A percentile compares a stretch with the other conserved stretches of the same genome.
Evolutionary conservation across 2,113 vertebrate genomes (phyloP).

Genomic region (Cacatua alba): DNA sequence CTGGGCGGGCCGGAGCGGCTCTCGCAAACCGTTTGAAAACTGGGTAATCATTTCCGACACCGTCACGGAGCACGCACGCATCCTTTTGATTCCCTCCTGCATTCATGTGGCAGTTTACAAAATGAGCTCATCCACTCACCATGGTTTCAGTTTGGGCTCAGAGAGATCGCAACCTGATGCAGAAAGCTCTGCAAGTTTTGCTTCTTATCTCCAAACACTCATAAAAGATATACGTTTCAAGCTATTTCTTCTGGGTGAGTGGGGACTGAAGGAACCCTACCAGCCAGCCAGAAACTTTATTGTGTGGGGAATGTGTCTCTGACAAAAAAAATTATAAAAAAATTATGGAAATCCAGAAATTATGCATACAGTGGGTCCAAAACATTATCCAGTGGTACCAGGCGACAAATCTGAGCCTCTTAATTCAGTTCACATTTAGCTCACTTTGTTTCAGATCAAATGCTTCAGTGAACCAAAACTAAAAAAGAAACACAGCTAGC

Average conservation of each 20-base stretch:
- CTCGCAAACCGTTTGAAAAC: rapidly evolving
- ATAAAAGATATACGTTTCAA: rapidly evolving
- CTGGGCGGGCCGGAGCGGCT: too few species aligned
- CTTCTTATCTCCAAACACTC: neutral
- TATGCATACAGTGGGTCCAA: neutral
- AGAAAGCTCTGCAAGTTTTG: rapidly evolving
- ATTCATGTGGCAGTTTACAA: rapidly evolving
- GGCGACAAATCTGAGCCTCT: neutral
- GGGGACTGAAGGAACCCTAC: neutral
- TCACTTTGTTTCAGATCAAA: constrained; percentile 41
- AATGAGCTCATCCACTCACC: rapidly evolving
- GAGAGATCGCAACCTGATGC: rapidly evolving
- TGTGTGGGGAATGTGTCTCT: rapidly evolving
- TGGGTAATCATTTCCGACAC: rapidly evolving
- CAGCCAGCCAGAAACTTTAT: neutral
- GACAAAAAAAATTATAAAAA: rapidly evolving
- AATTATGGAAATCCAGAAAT: neutral
- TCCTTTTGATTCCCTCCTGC: neutral
- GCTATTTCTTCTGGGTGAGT: rapidly evolving
- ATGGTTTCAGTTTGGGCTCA: neutral
- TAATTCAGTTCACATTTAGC: neutral
- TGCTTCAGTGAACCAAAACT: neutral
- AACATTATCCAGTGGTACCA: neutral
- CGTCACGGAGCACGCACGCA: rapidly evolving
- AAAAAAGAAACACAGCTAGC: constrained; percentile 41